Percentiles rank a stretch among this genome's conserved stretches.
phyloP scores from a whole-genome alignment of 92 coral and sea anemone genomes.

The Metridium senile region DNA sequence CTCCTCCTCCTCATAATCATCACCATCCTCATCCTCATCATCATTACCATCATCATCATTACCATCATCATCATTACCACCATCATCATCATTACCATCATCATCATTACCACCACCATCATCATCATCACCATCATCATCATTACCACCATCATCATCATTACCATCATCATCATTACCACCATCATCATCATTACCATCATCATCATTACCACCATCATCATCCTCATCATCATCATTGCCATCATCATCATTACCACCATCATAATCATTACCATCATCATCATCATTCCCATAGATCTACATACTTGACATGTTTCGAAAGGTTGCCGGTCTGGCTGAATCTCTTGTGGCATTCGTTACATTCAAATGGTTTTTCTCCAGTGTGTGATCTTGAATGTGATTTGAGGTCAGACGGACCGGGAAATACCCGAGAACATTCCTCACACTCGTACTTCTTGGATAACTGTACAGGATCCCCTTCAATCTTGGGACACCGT shows the following conservation, averaged over 20 bases:
- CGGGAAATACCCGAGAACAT: conserved; percentile 77
- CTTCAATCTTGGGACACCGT: conserved; percentile 89
- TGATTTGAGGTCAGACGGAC: conserved; percentile 77
- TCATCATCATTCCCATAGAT: neutral
- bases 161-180: neutral
- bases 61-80: neutral
- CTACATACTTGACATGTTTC: conserved; percentile 69
- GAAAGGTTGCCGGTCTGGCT: conserved; percentile 83
- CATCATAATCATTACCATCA: neutral
- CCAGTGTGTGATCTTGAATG: conserved; percentile 84
- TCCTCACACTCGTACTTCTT: conserved; percentile 61
- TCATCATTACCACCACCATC: neutral
- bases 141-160: neutral
- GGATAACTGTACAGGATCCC: conserved; percentile 44
- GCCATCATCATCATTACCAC: neutral
- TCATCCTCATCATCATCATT: neutral
- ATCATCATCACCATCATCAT: neutral
- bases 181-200: neutral
- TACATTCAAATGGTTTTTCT: conserved; percentile 78
- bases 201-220: neutral
- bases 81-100: neutral
- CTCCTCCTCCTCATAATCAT: too few species aligned
- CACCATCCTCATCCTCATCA: too few species aligned
- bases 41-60: too few species aligned
- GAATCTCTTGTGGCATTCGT: conserved; percentile 63